These are phyloP conservation scores for Arvicanthis niloticus DNA, from an alignment of 2,113 vertebrate species.

Conservation along the genomic window DNA sequence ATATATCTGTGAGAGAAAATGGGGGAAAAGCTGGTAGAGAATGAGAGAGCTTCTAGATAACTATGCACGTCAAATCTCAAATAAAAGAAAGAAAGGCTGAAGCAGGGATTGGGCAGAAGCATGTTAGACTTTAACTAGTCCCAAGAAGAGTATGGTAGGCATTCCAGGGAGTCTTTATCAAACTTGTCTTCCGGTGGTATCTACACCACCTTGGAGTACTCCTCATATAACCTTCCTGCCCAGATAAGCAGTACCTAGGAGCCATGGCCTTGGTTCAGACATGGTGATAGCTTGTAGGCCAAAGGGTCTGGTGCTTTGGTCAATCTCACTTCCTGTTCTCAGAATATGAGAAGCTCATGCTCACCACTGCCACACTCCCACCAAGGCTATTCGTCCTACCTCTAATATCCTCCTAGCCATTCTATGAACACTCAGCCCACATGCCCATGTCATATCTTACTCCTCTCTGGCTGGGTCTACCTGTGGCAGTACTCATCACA, in stretches of 20 bases:
- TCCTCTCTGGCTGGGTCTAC: background rate
- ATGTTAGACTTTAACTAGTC: too few species aligned
- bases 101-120: fast-evolving
- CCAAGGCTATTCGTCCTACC: background rate
- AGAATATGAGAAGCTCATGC: background rate
- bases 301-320: background rate
- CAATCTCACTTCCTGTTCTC: fast-evolving
- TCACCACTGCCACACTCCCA: background rate
- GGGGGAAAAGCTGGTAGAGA: background rate
- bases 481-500: background rate
- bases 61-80: background rate
- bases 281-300: background rate
- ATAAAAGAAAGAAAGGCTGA: background rate
- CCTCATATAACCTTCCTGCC: background rate
- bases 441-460: background rate
- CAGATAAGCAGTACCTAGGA: background rate
- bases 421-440: background rate
- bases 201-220: background rate
- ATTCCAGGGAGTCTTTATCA: background rate
- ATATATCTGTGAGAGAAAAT: background rate
- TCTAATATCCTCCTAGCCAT: too few species aligned
- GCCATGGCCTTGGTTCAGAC: background rate
- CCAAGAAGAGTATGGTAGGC: background rate
- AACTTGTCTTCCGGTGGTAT: background rate
- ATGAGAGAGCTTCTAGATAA: background rate